Evolutionary conservation across 92 coral and sea anemone genomes (phyloP), one percentile per base, ranked within the genome.

Genomic region (Heteractis magnifica): DNA sequence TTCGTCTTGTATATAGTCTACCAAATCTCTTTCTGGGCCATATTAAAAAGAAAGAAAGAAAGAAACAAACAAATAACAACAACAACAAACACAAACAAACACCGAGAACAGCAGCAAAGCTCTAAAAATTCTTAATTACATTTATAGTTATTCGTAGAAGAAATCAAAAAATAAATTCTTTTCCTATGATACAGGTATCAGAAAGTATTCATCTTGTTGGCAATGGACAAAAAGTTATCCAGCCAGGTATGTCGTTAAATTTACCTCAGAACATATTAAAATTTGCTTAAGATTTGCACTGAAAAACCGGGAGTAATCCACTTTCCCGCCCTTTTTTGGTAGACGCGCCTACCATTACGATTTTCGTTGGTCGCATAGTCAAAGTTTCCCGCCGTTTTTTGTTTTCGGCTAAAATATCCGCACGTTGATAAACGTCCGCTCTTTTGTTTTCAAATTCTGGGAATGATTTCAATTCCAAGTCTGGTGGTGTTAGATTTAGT

Each of bases 141-240:
- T 26, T 26, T 26, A 26, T 2, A 34, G 44, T 34, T 34, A 34
- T 34, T 34, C 44, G 44, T 34, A 34, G 44, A 34, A 34, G 59
- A 9, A 55, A 55, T 9, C 14, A 55, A 55, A 8, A 55, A 8
- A 55, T 1, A 55, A 55, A 8, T 10, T 75, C 34, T 23, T 60
- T 50, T 11, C 16, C n/a, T 4, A 60, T 85, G 73, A 34, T 71
- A 50, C 58, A 94, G 98, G 68, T 59, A 8, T 60, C 90, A 8
- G 95, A 89, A 52, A 89, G 93, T 68, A 92, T 92, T 51, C 98
- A 94, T 76, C 64, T 94, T 59, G 95, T 92, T 73, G 98, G 98
- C 3, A 84, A 75, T 41, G 94, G 90, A 16, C 51, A 48, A 34
- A 41, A 58, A 55, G 52, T 87, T 64, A 11, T 68, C 56, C 87